A percentile compares a stretch with the other conserved stretches of the same genome.
Conservation (phyloP, 2,797 vertebrate genomes). For the Neoniphon sammara region DNA sequence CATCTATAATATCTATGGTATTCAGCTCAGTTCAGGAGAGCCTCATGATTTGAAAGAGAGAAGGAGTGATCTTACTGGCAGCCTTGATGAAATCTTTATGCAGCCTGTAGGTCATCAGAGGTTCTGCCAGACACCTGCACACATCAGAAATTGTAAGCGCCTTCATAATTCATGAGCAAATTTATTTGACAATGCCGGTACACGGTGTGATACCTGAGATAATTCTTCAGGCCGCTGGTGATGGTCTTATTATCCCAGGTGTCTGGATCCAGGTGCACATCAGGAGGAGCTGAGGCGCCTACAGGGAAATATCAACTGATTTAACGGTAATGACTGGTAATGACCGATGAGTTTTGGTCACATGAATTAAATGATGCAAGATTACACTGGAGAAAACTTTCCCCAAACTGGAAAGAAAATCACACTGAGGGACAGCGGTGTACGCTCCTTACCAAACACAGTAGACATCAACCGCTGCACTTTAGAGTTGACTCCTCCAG, state of each 20-base stretch:
- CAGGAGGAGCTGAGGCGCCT: slow-evolving; percentile 91
- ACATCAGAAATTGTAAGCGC: slow-evolving; percentile 20
- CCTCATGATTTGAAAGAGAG: neutral
- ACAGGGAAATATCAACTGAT: slow-evolving; percentile 30
- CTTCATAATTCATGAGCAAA: slow-evolving; percentile 1
- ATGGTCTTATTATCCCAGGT: slow-evolving; percentile 99
- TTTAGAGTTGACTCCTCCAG: slow-evolving; percentile 80
- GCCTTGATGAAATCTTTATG: slow-evolving; percentile 98
- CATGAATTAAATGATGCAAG: neutral
- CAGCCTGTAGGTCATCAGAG: slow-evolving; percentile 95
- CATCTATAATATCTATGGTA: neutral
- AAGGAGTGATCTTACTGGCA: slow-evolving; percentile 91
- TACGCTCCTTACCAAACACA: slow-evolving; percentile 65
- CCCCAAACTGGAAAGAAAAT: neutral
- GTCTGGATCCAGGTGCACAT: slow-evolving; percentile 93
- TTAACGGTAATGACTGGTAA: neutral
- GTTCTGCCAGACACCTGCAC: slow-evolving; percentile 93
- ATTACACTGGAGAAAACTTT: neutral
- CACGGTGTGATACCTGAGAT: slow-evolving; percentile 86
- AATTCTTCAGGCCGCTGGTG: slow-evolving; percentile 98
- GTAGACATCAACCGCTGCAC: slow-evolving; percentile 76
- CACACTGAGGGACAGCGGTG: neutral
- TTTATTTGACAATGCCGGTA: slow-evolving; percentile 1
- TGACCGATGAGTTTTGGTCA: neutral
- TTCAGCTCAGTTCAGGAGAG: neutral